Percentiles rank a stretch among this genome's conserved stretches.
These are phyloP conservation scores for Magallana angulata DNA, from an alignment of 1,140 invertebrate genomes.

Conservation along the genomic window DNA sequence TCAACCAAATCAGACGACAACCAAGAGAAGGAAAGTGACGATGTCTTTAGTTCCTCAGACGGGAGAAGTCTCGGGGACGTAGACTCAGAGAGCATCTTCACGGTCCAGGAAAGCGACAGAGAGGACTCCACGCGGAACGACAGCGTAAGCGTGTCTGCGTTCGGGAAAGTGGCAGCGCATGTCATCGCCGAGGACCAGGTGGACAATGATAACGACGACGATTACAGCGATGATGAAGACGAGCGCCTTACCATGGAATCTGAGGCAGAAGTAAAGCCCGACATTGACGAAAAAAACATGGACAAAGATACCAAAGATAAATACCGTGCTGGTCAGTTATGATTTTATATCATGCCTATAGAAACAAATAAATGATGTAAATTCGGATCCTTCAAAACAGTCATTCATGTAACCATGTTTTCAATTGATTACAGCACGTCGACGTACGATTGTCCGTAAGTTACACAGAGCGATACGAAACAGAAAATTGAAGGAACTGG, in stretches of 20 bases:
- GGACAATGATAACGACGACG: background rate
- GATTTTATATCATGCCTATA: too few relatives aligned
- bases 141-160: background rate
- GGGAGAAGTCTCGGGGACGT: background rate
- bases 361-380: background rate
- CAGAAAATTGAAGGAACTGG: conserved; percentile 4
- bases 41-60: background rate
- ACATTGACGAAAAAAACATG: conserved; percentile 37
- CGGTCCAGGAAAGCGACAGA: background rate
- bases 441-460: background rate
- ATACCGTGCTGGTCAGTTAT: conserved; percentile 27
- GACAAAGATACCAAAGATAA: conserved; percentile 41
- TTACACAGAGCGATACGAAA: conserved; percentile 41
- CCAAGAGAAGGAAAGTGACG: background rate
- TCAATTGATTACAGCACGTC: background rate
- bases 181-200: conserved; percentile 17
- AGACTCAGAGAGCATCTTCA: background rate
- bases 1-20: background rate
- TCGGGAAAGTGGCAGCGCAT: conserved; percentile 32
- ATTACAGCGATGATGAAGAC: background rate
- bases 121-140: background rate
- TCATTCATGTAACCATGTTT: background rate
- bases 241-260: background rate
- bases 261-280: background rate
- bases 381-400: background rate